Evolutionary conservation across 2,797 vertebrate species (phyloP).

Genomic region (Limnodromus scolopaceus): DNA sequence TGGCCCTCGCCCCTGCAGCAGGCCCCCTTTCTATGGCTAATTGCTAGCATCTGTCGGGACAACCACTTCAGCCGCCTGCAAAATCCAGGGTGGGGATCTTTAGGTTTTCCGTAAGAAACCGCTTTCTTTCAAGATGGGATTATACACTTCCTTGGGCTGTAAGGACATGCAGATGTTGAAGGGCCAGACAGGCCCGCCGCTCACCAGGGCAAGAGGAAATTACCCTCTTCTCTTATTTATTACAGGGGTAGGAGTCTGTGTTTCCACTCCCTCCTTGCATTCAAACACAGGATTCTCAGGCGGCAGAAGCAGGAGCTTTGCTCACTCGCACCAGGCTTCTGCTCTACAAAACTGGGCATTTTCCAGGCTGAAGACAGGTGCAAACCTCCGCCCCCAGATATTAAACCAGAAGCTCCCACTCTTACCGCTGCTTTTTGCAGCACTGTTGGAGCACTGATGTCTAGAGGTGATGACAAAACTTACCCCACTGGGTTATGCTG

Average conservation of each 20-base stretch:
- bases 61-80: not conserved
- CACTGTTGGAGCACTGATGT: not conserved
- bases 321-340: not conserved
- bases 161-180: not conserved
- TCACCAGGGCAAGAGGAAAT: not conserved
- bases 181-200: not conserved
- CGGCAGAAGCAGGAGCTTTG: not conserved
- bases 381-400: not conserved
- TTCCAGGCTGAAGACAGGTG: not conserved
- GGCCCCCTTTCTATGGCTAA: not conserved
- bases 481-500: not conserved
- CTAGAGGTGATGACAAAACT: not conserved
- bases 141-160: not conserved
- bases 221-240: not conserved
- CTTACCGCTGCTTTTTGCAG: not conserved
- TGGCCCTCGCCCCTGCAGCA: fast-evolving
- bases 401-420: not conserved
- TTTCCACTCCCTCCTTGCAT: not conserved
- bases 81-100: not conserved
- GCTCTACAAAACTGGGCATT: not conserved
- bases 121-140: constrained; percentile 18
- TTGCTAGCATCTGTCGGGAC: not conserved
- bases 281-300: not conserved
- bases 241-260: not conserved
- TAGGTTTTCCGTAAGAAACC: constrained; percentile 16